phyloP scores from a whole-genome alignment of 53 echinoderm and acorn worm genomes.

The Actinopyga echinites region DNA sequence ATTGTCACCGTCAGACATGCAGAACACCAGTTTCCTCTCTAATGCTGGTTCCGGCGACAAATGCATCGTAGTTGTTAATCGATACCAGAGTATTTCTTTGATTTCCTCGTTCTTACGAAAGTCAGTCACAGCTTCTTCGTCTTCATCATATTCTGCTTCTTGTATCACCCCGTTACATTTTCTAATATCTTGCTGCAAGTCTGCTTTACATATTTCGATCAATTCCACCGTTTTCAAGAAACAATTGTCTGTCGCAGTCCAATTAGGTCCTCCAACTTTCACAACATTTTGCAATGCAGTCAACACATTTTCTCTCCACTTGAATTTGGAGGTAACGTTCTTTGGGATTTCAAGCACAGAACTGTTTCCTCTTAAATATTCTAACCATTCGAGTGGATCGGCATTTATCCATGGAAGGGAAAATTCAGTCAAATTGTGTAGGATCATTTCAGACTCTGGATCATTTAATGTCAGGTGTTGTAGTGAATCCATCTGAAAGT shows the following conservation, averaged over 20 bases:
- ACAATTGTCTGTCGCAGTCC: not conserved
- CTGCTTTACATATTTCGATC: not conserved
- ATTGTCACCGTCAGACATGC: not conserved
- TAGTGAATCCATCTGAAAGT: not conserved
- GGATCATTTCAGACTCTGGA: too few species aligned
- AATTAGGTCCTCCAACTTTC: too few species aligned
- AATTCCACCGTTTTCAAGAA: not conserved
- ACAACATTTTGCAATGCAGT: not conserved
- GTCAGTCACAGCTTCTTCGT: not conserved
- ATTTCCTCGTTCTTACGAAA: too few species aligned
- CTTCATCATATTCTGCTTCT: not conserved
- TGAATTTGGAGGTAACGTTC: not conserved
- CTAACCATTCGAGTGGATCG: not conserved
- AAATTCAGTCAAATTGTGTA: not conserved
- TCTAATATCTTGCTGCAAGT: not conserved
- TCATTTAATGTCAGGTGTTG: not conserved
- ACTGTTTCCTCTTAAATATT: not conserved
- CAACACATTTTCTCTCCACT: not conserved
- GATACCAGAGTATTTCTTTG: not conserved
- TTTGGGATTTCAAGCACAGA: not conserved
- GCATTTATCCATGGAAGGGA: not conserved
- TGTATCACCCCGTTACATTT: constrained; percentile 1
- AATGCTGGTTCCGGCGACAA: too few species aligned
- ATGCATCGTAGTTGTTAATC: not conserved
- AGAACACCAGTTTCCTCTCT: not conserved